phyloP scores from a whole-genome alignment of 2,888 invertebrate species.

The Nipponacmea schrenckii region DNA sequence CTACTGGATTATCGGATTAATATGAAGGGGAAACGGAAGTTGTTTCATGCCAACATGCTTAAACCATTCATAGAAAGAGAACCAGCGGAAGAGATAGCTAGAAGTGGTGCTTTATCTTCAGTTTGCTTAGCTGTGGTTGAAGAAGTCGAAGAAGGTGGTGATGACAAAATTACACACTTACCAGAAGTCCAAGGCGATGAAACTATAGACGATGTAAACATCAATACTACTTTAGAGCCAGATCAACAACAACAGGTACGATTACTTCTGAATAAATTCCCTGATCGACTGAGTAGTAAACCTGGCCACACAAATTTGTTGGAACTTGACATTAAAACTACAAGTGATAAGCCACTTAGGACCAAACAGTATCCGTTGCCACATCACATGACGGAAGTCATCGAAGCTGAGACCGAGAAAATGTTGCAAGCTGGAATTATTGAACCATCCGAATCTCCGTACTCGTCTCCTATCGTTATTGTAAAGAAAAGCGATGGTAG shows the following conservation, averaged over 20 bases:
- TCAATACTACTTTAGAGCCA: neutral
- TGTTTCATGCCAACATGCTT: constrained; percentile 19
- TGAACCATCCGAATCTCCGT: neutral
- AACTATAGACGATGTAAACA: neutral
- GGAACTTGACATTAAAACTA: neutral
- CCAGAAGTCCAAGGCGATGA: neutral
- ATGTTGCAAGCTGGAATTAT: neutral
- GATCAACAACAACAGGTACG: neutral
- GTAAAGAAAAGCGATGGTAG: neutral
- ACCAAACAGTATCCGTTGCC: neutral
- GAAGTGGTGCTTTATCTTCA: neutral
- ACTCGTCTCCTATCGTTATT: neutral
- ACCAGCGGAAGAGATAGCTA: neutral
- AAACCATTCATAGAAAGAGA: constrained; percentile 17
- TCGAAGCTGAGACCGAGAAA: neutral
- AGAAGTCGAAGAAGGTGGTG: neutral
- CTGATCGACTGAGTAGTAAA: neutral
- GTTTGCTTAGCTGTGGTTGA: neutral
- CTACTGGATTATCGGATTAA: constrained; percentile 20
- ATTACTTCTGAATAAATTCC: neutral
- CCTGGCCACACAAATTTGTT: neutral
- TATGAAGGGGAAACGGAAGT: constrained; percentile 17
- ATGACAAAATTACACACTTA: no score
- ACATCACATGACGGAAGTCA: neutral
- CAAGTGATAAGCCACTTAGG: neutral